A percentile compares a stretch with the other conserved stretches of the same genome.
Evolutionary conservation across 2,113 vertebrate genomes (phyloP).

Genomic region (Brachyhypopomus occidentalis): DNA sequence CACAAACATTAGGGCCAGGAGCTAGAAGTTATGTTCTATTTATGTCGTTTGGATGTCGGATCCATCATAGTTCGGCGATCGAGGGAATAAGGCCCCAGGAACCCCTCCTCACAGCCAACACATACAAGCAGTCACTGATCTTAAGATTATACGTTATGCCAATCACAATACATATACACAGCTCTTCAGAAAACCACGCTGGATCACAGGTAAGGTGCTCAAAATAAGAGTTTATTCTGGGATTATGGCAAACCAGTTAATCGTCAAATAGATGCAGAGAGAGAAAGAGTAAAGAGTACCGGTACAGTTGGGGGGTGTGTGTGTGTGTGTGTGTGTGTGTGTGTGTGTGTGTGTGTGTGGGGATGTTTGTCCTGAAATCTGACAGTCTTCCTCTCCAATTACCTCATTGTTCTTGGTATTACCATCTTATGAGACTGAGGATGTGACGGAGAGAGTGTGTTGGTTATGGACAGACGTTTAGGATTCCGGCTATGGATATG

Average conservation of each 20-base stretch:
- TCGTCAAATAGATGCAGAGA: constrained; percentile 42
- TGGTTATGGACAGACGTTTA: background rate
- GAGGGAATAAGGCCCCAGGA: background rate
- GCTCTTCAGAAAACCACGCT: background rate
- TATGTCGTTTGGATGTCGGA: background rate
- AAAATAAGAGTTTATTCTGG: constrained; percentile 53
- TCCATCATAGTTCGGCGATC: background rate
- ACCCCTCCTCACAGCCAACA: background rate
- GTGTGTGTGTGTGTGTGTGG: too few species aligned
- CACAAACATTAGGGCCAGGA: too few species aligned
- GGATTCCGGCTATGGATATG: constrained; percentile 6
- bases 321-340: too few species aligned
- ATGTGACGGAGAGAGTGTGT: background rate
- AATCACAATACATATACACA: background rate
- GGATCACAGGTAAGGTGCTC: background rate
- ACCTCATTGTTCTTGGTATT: too few species aligned
- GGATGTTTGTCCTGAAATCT: too few species aligned
- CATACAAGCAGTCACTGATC: constrained; percentile 29
- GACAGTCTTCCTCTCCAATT: too few species aligned
- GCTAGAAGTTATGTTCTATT: background rate
- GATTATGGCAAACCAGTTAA: constrained; percentile 49
- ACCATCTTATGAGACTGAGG: background rate
- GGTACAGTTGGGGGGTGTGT: background rate
- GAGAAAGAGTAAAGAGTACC: background rate
- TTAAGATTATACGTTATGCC: background rate